Evolutionary conservation across 1,140 invertebrate species (phyloP).

Genomic region (Zaprionus africanus): DNA sequence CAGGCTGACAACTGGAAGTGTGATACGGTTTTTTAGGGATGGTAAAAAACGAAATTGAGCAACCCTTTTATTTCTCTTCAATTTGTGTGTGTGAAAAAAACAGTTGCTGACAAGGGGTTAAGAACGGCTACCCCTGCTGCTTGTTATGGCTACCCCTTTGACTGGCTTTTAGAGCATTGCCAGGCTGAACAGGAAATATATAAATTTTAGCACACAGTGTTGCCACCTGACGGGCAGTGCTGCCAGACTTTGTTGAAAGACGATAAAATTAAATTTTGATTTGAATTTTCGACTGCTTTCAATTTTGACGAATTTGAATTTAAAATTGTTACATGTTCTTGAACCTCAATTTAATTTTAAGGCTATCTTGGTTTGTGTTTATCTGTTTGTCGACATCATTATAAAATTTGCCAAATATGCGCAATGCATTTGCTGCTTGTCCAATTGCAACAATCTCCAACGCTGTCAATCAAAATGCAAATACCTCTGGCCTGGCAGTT

Average conservation of each 20-base stretch:
- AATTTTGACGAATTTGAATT: neutral
- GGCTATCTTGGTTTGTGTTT: constrained; percentile 5
- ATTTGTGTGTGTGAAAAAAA: constrained; percentile 25
- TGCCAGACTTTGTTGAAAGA: constrained; percentile 9
- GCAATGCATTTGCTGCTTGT: constrained; percentile 60
- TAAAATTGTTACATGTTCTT: neutral
- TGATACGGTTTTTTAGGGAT: constrained; percentile 24
- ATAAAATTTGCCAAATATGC: constrained; percentile 73
- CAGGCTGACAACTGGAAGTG: constrained; percentile 40
- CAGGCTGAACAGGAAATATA: neutral
- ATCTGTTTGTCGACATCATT: constrained; percentile 50
- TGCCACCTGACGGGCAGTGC: constrained; percentile 30
- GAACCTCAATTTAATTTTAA: neutral
- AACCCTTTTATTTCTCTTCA: constrained; percentile 54
- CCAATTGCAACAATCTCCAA: constrained; percentile 68
- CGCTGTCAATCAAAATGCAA: constrained; percentile 82
- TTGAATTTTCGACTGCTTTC: neutral
- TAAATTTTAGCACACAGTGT: constrained; percentile 37
- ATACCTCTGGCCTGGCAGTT: constrained; percentile 38
- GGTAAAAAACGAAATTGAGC: constrained; percentile 22
- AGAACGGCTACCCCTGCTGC: constrained; percentile 26
- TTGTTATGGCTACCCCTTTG: constrained; percentile 21
- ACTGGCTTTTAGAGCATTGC: constrained; percentile 10
- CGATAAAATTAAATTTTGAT: neutral
- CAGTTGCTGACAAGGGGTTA: constrained; percentile 1